phyloP scores from a whole-genome alignment of 2,113 vertebrate genomes.

The Sinosuthora webbiana region DNA sequence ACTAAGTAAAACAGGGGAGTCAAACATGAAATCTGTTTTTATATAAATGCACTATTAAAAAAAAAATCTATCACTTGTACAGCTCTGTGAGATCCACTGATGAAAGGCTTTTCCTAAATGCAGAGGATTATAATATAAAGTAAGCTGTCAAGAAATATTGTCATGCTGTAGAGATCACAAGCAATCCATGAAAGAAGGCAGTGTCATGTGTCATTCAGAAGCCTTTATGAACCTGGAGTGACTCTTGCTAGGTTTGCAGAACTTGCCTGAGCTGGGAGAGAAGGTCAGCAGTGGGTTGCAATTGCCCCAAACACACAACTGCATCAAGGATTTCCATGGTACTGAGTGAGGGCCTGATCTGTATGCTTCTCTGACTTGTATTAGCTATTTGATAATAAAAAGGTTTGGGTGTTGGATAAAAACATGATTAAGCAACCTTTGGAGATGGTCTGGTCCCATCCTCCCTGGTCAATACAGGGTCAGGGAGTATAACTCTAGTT shows the following conservation, averaged over 20 bases:
- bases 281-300: fast-evolving
- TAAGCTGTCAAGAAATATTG: not conserved
- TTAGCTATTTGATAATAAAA: not conserved
- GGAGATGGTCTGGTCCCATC: not conserved
- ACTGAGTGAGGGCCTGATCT: not conserved
- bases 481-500: not conserved
- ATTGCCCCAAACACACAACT: not conserved
- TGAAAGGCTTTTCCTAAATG: not conserved
- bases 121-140: not conserved
- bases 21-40: not conserved
- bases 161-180: not conserved
- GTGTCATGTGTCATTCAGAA: not conserved
- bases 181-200: not conserved
- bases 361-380: not conserved
- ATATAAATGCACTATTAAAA: not conserved
- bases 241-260: not conserved
- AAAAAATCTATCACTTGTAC: not conserved
- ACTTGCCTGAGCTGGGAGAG: not conserved
- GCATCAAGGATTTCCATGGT: not conserved
- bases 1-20: not conserved
- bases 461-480: not conserved
- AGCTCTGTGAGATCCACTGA: not conserved
- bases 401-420: not conserved
- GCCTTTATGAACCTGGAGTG: not conserved
- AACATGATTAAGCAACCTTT: not conserved